phyloP scores from a whole-genome alignment of 2,797 vertebrate genomes.

The Propithecus perrieri region DNA sequence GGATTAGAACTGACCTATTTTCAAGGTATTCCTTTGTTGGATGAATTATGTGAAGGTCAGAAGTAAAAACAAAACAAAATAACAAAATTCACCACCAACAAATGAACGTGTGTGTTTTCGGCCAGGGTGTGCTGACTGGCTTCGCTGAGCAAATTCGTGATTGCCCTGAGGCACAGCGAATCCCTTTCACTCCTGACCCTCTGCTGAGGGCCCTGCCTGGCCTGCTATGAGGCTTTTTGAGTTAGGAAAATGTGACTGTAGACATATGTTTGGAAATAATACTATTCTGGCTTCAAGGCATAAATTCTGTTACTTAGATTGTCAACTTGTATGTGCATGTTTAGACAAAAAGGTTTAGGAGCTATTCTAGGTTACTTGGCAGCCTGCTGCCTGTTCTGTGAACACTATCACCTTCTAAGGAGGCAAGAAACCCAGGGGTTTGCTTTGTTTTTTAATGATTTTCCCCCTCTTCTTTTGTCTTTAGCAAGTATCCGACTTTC shows the following conservation, averaged over 20 bases:
- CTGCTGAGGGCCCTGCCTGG: background rate
- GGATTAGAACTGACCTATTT: background rate
- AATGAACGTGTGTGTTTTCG: background rate
- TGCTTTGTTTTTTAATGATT: background rate
- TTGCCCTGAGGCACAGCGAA: background rate
- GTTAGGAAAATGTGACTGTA: background rate
- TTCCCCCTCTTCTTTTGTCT: background rate
- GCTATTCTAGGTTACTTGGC: background rate
- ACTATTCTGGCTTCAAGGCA: background rate
- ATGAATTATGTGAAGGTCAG: conserved; percentile 44
- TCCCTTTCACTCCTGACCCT: background rate
- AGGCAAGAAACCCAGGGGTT: background rate
- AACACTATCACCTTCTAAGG: background rate
- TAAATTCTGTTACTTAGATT: background rate
- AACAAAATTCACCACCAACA: background rate
- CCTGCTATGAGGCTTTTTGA: background rate
- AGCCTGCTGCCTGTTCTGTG: background rate
- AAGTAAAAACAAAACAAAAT: background rate
- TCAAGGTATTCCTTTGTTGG: background rate
- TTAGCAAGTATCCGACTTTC: background rate
- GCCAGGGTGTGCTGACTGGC: background rate
- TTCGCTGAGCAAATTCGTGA: background rate
- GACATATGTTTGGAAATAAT: background rate
- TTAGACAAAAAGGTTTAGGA: background rate
- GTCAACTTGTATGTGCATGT: background rate